Percentiles rank a stretch among this genome's conserved stretches.
Conservation (phyloP, 2,888 invertebrate genomes). For the Anorthoa munda region DNA sequence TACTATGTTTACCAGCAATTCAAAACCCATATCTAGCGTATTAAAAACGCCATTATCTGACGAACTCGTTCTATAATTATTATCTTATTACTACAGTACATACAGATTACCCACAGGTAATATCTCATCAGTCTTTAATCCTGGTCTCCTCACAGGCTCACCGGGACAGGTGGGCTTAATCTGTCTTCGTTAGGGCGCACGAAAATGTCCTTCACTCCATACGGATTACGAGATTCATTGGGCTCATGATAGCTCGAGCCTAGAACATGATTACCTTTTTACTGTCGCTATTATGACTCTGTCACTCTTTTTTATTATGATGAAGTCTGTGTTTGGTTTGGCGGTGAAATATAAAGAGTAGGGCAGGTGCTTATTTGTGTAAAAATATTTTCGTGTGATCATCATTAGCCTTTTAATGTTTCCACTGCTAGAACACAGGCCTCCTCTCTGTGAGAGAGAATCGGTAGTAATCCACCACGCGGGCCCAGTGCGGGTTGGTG, state of each 20-base stretch:
- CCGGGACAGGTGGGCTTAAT: constrained; percentile 77
- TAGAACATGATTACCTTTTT: constrained; percentile 55
- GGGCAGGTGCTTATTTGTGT: background rate
- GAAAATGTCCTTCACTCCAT: constrained; percentile 68
- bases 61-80: background rate
- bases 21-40: too few relatives aligned
- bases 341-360: constrained; percentile 16
- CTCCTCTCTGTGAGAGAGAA: too few relatives aligned
- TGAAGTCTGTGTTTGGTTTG: constrained; percentile 33
- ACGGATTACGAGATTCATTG: constrained; percentile 69
- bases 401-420: too few relatives aligned
- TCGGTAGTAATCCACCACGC: too few relatives aligned
- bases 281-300: constrained; percentile 39
- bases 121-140: constrained; percentile 65
- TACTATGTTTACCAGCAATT: too few relatives aligned
- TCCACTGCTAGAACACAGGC: too few relatives aligned
- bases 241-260: constrained; percentile 43
- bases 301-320: constrained; percentile 53
- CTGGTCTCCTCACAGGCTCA: constrained; percentile 50
- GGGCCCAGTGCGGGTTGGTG: too few relatives aligned
- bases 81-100: background rate
- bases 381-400: too few relatives aligned
- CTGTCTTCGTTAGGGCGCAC: constrained; percentile 83
- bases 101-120: constrained; percentile 62
- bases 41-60: too few relatives aligned